Evolutionary conservation across 2,797 vertebrate genomes (phyloP), one percentile per base, ranked within the genome.

Genomic region (Sebastolobus altivelis): DNA sequence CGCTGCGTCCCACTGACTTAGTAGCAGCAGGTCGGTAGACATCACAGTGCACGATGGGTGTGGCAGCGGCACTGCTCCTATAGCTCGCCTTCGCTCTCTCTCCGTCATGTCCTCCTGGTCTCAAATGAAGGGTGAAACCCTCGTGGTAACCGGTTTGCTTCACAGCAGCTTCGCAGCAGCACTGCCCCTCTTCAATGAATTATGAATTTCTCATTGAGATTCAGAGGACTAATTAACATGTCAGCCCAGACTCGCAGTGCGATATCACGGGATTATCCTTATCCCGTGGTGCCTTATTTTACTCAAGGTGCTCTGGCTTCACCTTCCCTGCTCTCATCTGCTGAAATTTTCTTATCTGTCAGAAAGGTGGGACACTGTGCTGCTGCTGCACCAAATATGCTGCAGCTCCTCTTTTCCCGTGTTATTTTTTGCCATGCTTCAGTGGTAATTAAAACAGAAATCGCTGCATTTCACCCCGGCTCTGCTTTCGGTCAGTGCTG

Each of bases 171-270:
- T 81, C 81, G 74, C 77, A 82, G 71, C 84, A 61, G 33, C 83
- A n/a, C 63, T 72, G 70, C 22, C 72, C 73, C 75, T 82, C 78
- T 72, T 86, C 74, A 63, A 93, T 94, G 81, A 94, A 93, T 94
- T 91, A 94, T 94, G 89, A 90, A 94, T 94, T 85, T 93, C 90
- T 92, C 89, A 92, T 94, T 94, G 85, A 88, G 89, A 93, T 94
- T 92, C 88, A 66, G 68, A 20, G 38, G 68, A 56, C 77, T 94
- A 92, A 95, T 95, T 94, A 93, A 84, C 83, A 87, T 87, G 84
- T 93, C 81, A 85, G 78, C 78, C 80, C 72, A 1, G 25, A 52
- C 77, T 40, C 10, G 80, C 49, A 27, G 86, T 33, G 76, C 65
- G 80, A 85, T 85, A 81, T 86, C 78, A 18, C 35, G 70, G 80